Base-by-base conservation (phyloP, 2,113 vertebrate species). In the Cynocephalus volans region DNA sequence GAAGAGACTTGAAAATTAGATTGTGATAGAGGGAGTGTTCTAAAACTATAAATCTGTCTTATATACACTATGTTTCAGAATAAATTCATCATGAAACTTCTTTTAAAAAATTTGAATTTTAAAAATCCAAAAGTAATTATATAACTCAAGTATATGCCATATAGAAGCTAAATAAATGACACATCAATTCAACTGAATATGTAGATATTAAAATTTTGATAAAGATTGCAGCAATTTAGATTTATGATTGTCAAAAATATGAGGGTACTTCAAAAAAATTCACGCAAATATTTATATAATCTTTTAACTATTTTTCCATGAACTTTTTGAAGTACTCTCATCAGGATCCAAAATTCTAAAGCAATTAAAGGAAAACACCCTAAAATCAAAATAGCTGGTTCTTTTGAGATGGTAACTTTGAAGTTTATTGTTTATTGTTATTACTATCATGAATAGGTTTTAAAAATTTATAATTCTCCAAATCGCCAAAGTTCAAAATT, bases 41-140 rank as follows among this genome's bases (percentile, higher is more conserved):
- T 15, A 76, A 92, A 93, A 89, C 21, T 76, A 82, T 26, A 93
- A 76, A n/a, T 14, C 17, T 91, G 58, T 65, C 19, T 81, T 50
- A 81, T 60, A 62, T 18, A 36, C 52, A 41, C 41, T 48, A 84
- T 58, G 36, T 48, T 50, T 83, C 26, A 83, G 5, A 93, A 12
- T 17, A 87, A 97, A 92, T 41, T 84, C 80, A 84, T 52, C 17
- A 45, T 45, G 93, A 80, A 56, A 12, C 23, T 41, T 45, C 1
- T 50, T 88, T 84, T 72, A 13, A 64, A 77, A 79, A 48, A 19
- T 33, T 88, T 89, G 11, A 81, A 69, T 96, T 87, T 26, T 75
- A 60, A 84, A 88, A 70, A 6, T 80, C 8, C 23, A 83, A 88
- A 54, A 81, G 14, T 11, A 91, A 92, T 65, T 92, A 77, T 41